phyloP scores from a whole-genome alignment of 2,888 invertebrate genomes.

The Balanococcus diminutus region DNA sequence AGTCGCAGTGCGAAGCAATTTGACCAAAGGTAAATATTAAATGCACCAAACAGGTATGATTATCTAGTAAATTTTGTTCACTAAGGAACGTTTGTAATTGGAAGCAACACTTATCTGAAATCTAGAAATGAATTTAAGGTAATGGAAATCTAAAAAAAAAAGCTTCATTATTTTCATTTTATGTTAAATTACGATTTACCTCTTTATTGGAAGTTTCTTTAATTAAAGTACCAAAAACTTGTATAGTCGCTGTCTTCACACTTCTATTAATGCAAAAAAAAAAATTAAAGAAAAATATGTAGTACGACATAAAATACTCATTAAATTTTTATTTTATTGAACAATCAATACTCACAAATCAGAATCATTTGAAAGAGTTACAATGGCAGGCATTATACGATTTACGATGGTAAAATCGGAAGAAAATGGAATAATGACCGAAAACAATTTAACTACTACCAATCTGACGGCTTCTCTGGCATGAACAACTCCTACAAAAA shows the following conservation, averaged over 20 bases:
- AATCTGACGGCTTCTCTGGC: constrained; percentile 68
- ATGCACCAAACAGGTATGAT: constrained; percentile 66
- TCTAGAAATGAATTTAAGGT: constrained; percentile 60
- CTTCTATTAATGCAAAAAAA: constrained; percentile 61
- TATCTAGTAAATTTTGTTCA: constrained; percentile 62
- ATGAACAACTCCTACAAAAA: constrained; percentile 68
- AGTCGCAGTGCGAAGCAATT: constrained; percentile 68
- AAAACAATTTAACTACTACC: constrained; percentile 69
- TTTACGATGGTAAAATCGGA: constrained; percentile 66
- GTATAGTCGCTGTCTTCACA: constrained; percentile 69
- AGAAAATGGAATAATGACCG: constrained; percentile 65
- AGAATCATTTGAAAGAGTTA: constrained; percentile 72
- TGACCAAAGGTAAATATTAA: constrained; percentile 69
- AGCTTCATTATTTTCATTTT: not conserved
- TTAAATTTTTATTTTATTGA: not conserved
- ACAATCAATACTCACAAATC: constrained; percentile 66
- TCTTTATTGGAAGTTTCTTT: constrained; percentile 56
- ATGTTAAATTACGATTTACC: constrained; percentile 32
- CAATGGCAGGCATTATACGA: constrained; percentile 71
- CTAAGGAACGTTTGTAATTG: constrained; percentile 63
- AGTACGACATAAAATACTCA: constrained; percentile 33
- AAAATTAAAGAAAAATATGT: not conserved
- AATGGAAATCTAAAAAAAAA: constrained; percentile 1
- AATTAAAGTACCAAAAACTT: constrained; percentile 65
- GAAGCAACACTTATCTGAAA: constrained; percentile 67